Evolutionary conservation across 2,797 vertebrate species (phyloP).

Genomic region (Pantherophis vulpinus): DNA sequence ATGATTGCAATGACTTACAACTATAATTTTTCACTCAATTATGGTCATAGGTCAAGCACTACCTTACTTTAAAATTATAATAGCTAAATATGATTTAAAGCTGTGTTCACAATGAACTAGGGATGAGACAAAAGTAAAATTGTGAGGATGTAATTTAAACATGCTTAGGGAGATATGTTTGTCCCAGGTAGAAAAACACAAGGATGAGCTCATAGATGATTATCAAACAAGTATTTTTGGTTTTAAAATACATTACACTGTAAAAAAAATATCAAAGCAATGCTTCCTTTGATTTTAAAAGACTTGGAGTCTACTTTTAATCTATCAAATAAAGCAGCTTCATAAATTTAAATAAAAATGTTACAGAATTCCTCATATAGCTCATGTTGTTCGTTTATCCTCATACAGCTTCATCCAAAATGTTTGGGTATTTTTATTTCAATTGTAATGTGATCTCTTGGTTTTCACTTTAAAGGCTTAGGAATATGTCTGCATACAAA

Average conservation of each 20-base stretch:
- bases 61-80: not conserved
- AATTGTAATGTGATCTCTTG: not conserved
- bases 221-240: not conserved
- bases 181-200: not conserved
- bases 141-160: not conserved
- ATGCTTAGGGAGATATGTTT: not conserved
- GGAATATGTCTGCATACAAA: not conserved
- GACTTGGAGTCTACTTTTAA: not conserved
- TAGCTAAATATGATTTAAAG: not conserved
- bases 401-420: not conserved
- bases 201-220: not conserved
- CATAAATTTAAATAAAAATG: conserved; percentile 16
- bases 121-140: not conserved
- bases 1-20: not conserved
- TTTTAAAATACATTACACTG: not conserved
- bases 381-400: not conserved
- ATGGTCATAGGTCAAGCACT: not conserved
- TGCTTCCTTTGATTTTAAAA: not conserved
- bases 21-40: not conserved
- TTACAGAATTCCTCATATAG: not conserved
- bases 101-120: not conserved
- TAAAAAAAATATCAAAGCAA: not conserved
- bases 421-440: not conserved
- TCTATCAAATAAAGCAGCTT: not conserved
- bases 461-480: not conserved